Base-by-base conservation (phyloP, 2,113 vertebrate genomes). In the Pollachius pollachius region DNA sequence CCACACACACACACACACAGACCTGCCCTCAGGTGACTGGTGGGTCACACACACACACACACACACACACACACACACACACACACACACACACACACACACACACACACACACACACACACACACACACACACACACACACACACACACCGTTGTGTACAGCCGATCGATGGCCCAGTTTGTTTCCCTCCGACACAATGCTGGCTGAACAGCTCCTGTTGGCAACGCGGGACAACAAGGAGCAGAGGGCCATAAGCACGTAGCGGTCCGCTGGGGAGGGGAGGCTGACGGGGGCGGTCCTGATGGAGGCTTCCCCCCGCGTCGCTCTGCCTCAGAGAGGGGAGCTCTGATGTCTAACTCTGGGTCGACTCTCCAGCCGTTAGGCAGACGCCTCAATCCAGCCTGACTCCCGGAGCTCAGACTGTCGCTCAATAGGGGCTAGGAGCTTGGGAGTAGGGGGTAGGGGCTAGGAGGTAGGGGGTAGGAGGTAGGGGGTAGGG, bases 151-250 rank as follows among this genome's bases (percentile, higher is more conserved):
- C 64, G 54, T 74, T 65, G 41, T 0, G 78, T 76, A 62, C 71
- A 37, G 62, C 41, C 64, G 69, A 73, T 69, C 57, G n/a, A 81
- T 75, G 69, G 68, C 74, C 21, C 23, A 27, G 68, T 74, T 62
- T 77, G 71, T 81, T 84, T 74, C 74, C 56, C 67, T 75, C 54
- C 25, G 66, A 57, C 59, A 54, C 57, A 52, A 67, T 76, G 75
- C 77, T 74, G 77, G 73, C 56, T 41, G 71, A 80, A 82, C n/a
- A 56, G 71, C 61, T 74, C 76, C 71, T 66, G 59, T 54, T 76
- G 68, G 67, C 74, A 76, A 54, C 13, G 5, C 11, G 27, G 67
- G 61, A 21, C 73, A 78, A 70, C 56, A 30, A 57, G 21, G 52
- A 68, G 52, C 56, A 62, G 27, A n/a, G 15, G 21, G 30, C 27